Percentiles rank a stretch among this genome's conserved stretches.
Conservation (phyloP, 1,140 invertebrate genomes). For the Ceratina japonica region DNA sequence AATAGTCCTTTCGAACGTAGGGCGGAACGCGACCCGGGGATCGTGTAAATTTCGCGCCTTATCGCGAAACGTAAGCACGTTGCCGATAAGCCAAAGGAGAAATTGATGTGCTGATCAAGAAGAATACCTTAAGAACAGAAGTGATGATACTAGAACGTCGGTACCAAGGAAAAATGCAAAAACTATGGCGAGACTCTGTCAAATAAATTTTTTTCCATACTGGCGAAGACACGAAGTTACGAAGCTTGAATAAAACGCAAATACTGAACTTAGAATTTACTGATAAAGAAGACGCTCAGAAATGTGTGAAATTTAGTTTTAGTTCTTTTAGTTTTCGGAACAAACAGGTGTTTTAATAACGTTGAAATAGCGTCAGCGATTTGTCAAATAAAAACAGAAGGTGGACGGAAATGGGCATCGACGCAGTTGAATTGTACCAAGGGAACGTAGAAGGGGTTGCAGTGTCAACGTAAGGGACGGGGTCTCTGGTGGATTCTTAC, state of each 20-base stretch:
- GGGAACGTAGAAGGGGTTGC: not conserved
- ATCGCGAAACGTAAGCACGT: not conserved
- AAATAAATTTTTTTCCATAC: no score
- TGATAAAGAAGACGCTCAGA: no score
- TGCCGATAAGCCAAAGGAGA: not conserved
- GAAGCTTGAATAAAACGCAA: no score
- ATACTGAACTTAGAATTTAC: no score
- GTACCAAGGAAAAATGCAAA: not conserved
- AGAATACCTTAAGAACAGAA: not conserved
- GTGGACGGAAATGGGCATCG: constrained; percentile 7
- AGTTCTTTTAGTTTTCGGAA: no score
- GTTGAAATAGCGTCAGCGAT: not conserved
- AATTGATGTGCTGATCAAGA: not conserved
- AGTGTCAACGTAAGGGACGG: no score
- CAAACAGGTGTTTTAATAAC: no score
- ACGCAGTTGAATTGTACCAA: not conserved
- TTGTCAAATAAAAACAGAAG: not conserved
- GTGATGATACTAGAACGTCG: not conserved
- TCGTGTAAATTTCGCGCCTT: constrained; percentile 14
- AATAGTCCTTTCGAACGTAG: not conserved
- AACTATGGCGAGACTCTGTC: not conserved
- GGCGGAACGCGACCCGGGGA: constrained; percentile 21
- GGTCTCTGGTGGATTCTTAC: constrained; percentile 11
- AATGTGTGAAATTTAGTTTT: no score
- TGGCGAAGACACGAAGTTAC: no score